Conservation (phyloP, 2,888 invertebrate genomes). For the Drosophila conformis region DNA sequence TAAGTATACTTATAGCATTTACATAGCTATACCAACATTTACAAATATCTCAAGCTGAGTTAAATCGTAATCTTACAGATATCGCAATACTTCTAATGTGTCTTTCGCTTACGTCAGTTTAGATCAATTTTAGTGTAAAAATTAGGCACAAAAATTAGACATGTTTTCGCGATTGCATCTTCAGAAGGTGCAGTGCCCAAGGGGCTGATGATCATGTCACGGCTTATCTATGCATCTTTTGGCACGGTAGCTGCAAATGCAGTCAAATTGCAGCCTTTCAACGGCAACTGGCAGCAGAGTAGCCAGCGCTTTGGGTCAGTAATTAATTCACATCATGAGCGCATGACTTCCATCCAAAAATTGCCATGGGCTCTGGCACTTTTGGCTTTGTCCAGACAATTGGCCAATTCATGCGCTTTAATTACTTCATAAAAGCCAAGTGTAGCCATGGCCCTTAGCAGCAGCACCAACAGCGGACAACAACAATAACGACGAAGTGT, state of each 20-base stretch:
- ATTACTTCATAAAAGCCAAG: conserved; percentile 73
- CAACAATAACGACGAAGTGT: conserved; percentile 23
- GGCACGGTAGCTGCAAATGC: conserved; percentile 64
- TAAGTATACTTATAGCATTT: background rate
- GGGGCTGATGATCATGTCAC: conserved; percentile 27
- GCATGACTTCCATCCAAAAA: conserved; percentile 38
- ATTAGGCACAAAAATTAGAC: conserved; percentile 11
- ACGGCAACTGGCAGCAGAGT: conserved; percentile 63
- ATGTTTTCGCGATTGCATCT: conserved; percentile 10
- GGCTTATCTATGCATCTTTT: conserved; percentile 66
- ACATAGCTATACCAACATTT: background rate
- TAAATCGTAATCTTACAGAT: background rate
- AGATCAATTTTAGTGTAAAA: conserved; percentile 15
- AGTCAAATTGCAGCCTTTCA: conserved; percentile 57
- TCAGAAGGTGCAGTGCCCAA: conserved; percentile 19
- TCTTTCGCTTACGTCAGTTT: conserved; percentile 1
- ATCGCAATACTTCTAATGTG: background rate
- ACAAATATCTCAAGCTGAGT: background rate
- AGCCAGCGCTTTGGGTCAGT: conserved; percentile 74
- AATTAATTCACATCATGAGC: conserved; percentile 75
- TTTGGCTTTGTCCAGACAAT: conserved; percentile 55
- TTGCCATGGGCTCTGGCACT: conserved; percentile 38
- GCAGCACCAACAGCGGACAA: conserved; percentile 2
- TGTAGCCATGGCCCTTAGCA: conserved; percentile 50
- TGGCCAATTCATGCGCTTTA: conserved; percentile 79